Conservation (phyloP, 2,888 invertebrate genomes). For the Tenodera sinensis region DNA sequence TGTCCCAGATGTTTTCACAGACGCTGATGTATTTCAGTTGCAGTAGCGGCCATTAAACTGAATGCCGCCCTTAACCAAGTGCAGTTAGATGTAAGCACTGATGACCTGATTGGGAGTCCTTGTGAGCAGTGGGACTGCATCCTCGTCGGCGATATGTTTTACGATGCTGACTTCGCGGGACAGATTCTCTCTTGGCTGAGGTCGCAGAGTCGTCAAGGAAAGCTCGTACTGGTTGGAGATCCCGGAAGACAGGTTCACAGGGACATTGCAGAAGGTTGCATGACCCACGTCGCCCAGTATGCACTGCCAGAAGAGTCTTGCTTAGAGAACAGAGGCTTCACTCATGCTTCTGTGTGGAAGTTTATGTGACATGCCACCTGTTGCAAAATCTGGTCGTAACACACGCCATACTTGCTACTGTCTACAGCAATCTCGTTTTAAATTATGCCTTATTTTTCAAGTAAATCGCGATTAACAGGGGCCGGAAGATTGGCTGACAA, state of each 20-base stretch:
- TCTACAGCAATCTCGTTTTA: no score
- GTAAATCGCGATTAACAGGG: no score
- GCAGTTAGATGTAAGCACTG: slow-evolving; percentile 42
- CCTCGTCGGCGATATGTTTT: slow-evolving; percentile 68
- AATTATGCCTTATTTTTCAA: no score
- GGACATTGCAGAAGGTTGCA: slow-evolving; percentile 40
- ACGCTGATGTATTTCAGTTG: slow-evolving; percentile 45
- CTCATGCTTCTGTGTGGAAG: slow-evolving; percentile 50
- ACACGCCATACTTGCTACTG: no score
- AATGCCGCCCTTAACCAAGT: slow-evolving; percentile 53
- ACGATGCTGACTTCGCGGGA: slow-evolving; percentile 57
- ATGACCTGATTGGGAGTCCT: slow-evolving; percentile 48
- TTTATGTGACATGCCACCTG: slow-evolving; percentile 3
- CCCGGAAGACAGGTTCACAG: slow-evolving; percentile 56
- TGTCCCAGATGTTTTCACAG: no score
- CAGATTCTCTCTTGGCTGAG: slow-evolving; percentile 54
- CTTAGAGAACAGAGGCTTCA: slow-evolving; percentile 55
- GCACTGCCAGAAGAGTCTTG: slow-evolving; percentile 46
- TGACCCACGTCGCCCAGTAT: slow-evolving; percentile 48
- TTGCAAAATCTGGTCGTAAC: no score
- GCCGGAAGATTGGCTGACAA: no score
- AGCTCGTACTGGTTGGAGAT: slow-evolving; percentile 55
- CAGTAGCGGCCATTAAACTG: slow-evolving; percentile 48
- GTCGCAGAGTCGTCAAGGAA: slow-evolving; percentile 41
- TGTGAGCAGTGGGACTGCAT: slow-evolving; percentile 53